Conservation (phyloP, 1,140 invertebrate genomes). For the Zaprionus inermis region DNA sequence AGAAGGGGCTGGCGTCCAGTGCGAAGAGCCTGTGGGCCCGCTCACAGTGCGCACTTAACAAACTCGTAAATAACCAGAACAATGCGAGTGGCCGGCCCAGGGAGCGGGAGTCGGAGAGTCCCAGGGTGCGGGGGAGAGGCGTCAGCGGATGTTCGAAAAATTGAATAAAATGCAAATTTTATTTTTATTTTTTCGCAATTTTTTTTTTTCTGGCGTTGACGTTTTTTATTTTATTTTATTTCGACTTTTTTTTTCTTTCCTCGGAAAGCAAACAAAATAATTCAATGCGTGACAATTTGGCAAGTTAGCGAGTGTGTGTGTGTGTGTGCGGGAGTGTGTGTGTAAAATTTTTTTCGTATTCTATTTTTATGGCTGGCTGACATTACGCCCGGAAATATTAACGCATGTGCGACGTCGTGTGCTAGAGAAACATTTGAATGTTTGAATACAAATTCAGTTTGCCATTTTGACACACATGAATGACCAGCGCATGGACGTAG, state of each 20-base stretch:
- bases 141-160: slow-evolving; percentile 60
- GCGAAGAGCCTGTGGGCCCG: slow-evolving; percentile 16
- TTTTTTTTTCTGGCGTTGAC: slow-evolving; percentile 52
- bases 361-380: slow-evolving; percentile 68
- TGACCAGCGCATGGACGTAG: slow-evolving; percentile 63
- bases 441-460: slow-evolving; percentile 81
- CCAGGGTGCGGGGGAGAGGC: background rate
- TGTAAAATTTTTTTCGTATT: slow-evolving; percentile 47
- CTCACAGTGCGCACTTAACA: slow-evolving; percentile 68
- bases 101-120: slow-evolving; percentile 1
- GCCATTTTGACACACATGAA: slow-evolving; percentile 82
- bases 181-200: slow-evolving; percentile 53
- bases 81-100: slow-evolving; percentile 58
- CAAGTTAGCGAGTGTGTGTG: slow-evolving; percentile 27
- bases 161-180: slow-evolving; percentile 83
- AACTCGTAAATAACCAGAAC: slow-evolving; percentile 78
- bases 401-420: slow-evolving; percentile 69
- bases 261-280: slow-evolving; percentile 68
- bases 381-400: slow-evolving; percentile 77
- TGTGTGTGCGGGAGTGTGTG: slow-evolving; percentile 18
- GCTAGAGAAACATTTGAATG: slow-evolving; percentile 61
- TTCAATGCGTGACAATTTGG: slow-evolving; percentile 79
- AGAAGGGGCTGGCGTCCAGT: slow-evolving; percentile 12
- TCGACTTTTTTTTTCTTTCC: slow-evolving; percentile 22
- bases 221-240: slow-evolving; percentile 29